These are phyloP conservation scores for Cherax destructor DNA, from an alignment of 1,140 invertebrate species.

Conservation along the genomic window DNA sequence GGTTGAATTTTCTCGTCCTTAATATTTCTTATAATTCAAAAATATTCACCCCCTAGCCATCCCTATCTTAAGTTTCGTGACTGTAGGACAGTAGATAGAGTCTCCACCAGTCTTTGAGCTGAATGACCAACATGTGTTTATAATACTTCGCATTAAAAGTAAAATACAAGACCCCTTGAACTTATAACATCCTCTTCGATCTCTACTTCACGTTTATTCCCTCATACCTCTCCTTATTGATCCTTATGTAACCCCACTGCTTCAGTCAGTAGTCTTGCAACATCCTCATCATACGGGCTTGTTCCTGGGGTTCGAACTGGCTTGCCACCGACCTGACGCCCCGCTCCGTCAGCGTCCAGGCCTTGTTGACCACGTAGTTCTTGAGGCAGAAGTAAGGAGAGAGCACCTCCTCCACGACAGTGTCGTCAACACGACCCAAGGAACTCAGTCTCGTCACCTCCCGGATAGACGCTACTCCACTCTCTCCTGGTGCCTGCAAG, in stretches of 20 bases:
- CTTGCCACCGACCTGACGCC: constrained; percentile 46
- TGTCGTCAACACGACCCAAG: constrained; percentile 66
- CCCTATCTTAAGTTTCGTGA: no score
- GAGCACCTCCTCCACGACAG: constrained; percentile 59
- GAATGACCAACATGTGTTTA: no score
- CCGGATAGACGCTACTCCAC: constrained; percentile 62
- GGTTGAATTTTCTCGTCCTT: no score
- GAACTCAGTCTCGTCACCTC: constrained; percentile 56
- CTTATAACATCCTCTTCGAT: no score
- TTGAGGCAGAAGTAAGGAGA: constrained; percentile 71
- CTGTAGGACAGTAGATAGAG: no score
- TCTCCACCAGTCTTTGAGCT: no score
- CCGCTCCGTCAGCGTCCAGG: constrained; percentile 66
- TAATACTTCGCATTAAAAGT: no score
- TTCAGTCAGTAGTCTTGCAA: constrained; percentile 17
- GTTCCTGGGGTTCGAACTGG: constrained; percentile 55
- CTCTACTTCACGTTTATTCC: no score
- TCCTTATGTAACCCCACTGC: background rate
- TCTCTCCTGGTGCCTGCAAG: constrained; percentile 67
- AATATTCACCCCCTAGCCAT: no score
- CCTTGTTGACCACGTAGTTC: constrained; percentile 69
- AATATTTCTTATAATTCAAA: no score
- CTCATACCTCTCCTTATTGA: background rate
- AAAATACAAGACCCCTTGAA: no score
- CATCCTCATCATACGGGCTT: constrained; percentile 51